A percentile compares a stretch with the other conserved stretches of the same genome.
Evolutionary conservation across 2,113 vertebrate species (phyloP).

Genomic region (Edolisoma coerulescens): DNA sequence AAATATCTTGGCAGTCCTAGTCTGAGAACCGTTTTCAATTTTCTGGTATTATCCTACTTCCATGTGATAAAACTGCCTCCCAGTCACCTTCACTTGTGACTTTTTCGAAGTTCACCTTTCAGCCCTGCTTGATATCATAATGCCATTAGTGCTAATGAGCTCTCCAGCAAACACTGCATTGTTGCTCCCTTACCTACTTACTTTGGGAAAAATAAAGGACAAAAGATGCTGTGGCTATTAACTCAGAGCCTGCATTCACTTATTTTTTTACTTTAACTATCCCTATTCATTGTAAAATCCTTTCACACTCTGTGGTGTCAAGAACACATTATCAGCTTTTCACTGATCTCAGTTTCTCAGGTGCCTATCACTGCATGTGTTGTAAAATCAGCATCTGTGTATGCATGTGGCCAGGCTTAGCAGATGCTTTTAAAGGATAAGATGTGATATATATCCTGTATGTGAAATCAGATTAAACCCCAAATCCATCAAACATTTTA

Average conservation of each 20-base stretch:
- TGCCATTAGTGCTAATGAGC: conserved; percentile 32
- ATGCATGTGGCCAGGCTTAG: background rate
- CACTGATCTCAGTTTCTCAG: conserved; percentile 20
- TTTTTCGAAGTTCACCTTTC: background rate
- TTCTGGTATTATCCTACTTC: background rate
- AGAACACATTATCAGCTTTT: conserved; percentile 22
- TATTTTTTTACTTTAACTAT: background rate
- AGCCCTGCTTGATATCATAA: background rate
- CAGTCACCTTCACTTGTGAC: background rate
- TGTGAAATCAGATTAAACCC: background rate
- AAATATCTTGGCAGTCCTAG: background rate
- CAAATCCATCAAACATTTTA: background rate
- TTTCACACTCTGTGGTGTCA: background rate
- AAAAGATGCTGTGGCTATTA: background rate
- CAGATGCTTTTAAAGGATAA: conserved; percentile 23
- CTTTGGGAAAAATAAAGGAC: background rate
- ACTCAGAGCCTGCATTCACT: background rate
- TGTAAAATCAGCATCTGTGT: conserved; percentile 28
- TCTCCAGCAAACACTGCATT: background rate
- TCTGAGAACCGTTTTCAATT: background rate
- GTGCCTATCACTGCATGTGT: background rate
- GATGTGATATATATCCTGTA: background rate
- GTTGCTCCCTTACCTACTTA: background rate
- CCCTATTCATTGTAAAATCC: conserved; percentile 5
- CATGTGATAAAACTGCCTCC: background rate